Evolutionary conservation across 2,888 invertebrate species (phyloP), one percentile per base, ranked within the genome.

Genomic region (Drosophila prostipennis): DNA sequence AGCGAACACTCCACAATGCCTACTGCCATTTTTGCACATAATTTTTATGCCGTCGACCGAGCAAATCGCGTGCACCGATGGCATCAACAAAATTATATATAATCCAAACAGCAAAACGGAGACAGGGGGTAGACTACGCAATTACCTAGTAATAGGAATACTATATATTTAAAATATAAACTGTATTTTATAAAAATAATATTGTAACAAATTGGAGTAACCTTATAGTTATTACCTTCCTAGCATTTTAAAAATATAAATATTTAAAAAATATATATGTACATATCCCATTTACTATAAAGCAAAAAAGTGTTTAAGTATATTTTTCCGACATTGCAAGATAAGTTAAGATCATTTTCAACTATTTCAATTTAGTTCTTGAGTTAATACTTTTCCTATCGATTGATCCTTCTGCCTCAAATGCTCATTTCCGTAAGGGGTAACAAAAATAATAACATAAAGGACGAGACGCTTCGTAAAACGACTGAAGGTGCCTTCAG

Each of bases 21-120:
- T 79, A 81, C 83, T 78, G 80, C 74, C 77, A 83, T 74, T 76
- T 74, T 61, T 60, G 79, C 72, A 78, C 89, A 89, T 87, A 86
- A 87, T 89, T 87, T 79, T 77, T 76, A 86, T 80, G 80, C 73
- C 72, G 77, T 57, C 68, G 73, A 63, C 78, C 67, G 57, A 64
- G 67, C 69, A 58, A 67, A 83, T 89, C 89, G 84, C 84, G 83
- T 84, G 83, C 79, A 55, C 46, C 77, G 77, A 59, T 75, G 77
- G 73, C 80, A 80, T 75, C 75, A 80, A 84, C 63, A 72, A 74
- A 74, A 75, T 68, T 67, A 74, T 68, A 72, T 55, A 67, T 58
- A 72, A 43, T 70, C 49, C 48, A 14, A 32, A 45, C 34, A 39
- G 13, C n/a, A 6, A 16, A 26, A 8, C 10, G 4, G 3, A 13